These are phyloP conservation scores for Anthopleura xanthogrammica DNA, from an alignment of 92 coral and sea anemone genomes.

Conservation along the genomic window DNA sequence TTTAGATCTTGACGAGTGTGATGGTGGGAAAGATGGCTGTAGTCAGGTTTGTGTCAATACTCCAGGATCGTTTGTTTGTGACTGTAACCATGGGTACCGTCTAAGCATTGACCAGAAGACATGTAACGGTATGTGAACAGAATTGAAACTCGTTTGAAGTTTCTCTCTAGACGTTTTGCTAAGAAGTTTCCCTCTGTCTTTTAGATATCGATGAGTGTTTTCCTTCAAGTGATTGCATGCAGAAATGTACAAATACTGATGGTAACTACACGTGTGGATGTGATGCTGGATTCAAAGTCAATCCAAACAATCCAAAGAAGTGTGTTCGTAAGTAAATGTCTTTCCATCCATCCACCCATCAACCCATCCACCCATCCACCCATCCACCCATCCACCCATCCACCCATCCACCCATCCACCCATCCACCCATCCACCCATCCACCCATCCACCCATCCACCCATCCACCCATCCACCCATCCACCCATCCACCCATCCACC, in stretches of 20 bases:
- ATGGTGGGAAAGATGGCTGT: conserved; percentile 33
- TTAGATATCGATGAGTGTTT: conserved; percentile 73
- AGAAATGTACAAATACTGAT: conserved; percentile 17
- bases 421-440: too few species aligned
- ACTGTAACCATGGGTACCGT: conserved; percentile 53
- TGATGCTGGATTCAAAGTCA: conserved; percentile 53
- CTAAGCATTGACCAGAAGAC: conserved; percentile 39
- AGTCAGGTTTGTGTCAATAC: conserved; percentile 60
- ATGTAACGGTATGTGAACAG: conserved; percentile 51
- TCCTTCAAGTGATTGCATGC: conserved; percentile 66
- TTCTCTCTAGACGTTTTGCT: background rate
- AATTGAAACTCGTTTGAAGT: background rate
- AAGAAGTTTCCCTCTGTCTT: background rate
- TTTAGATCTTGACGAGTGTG: conserved; percentile 72
- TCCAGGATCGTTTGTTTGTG: conserved; percentile 66
- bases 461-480: too few species aligned
- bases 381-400: too few species aligned
- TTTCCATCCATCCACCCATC: too few species aligned
- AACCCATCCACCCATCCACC: too few species aligned
- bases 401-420: too few species aligned
- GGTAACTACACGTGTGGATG: conserved; percentile 60
- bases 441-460: too few species aligned
- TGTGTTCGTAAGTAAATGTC: conserved; percentile 10
- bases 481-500: too few species aligned
- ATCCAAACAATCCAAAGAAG: conserved; percentile 45